Percentiles rank a stretch among this genome's conserved stretches.
Evolutionary conservation across 2,113 vertebrate genomes (phyloP).

Genomic region (Myotis davidii): DNA sequence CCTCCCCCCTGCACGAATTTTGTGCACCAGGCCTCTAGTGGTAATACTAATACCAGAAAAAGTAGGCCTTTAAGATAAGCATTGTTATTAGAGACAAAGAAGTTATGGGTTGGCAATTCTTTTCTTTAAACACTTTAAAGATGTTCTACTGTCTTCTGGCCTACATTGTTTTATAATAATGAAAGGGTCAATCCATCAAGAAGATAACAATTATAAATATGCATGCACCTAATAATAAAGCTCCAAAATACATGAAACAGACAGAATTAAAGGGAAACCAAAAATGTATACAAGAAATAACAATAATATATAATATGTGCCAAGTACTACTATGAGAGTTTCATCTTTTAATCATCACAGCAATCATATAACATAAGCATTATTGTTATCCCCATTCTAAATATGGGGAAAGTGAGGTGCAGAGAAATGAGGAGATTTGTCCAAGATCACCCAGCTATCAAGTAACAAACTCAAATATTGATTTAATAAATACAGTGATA

Average conservation of each 20-base stretch:
- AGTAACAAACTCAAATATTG: neutral
- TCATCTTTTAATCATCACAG: constrained; percentile 19
- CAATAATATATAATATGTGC: neutral
- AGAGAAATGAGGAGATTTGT: neutral
- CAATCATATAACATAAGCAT: neutral
- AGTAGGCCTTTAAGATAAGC: neutral
- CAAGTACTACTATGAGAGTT: neutral
- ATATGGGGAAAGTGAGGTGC: neutral
- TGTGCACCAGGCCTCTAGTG: too few relatives aligned
- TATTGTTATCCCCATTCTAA: neutral
- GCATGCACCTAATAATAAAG: neutral
- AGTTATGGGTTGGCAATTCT: neutral
- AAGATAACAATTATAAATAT: constrained; percentile 12
- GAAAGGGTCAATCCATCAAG: neutral
- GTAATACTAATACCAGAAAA: neutral
- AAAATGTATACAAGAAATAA: neutral
- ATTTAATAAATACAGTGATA: neutral
- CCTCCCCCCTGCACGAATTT: too few relatives aligned
- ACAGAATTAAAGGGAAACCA: constrained; percentile 14
- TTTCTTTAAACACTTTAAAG: too few relatives aligned
- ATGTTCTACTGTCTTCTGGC: too few relatives aligned
- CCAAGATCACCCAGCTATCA: neutral
- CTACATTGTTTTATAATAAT: neutral
- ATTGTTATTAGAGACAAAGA: constrained; percentile 7
- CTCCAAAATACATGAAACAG: neutral